Evolutionary conservation across 1,140 invertebrate species (phyloP).

Genomic region (Drosophila kanapiae): DNA sequence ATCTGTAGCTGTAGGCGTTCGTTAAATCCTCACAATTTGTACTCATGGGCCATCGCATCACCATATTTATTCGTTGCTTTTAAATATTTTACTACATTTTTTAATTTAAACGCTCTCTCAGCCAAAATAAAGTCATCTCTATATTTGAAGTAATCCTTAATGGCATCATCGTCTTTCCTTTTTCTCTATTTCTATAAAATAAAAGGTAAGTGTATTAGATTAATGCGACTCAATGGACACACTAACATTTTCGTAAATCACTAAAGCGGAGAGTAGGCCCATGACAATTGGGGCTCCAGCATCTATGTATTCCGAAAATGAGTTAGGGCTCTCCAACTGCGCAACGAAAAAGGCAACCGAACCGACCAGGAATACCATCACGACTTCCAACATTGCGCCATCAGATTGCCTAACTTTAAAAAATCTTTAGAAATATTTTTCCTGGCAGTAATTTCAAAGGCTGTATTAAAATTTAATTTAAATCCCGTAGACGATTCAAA

Average conservation of each 20-base stretch:
- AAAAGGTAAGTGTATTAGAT: not conserved
- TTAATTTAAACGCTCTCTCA: slow-evolving; percentile 41
- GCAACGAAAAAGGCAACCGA: slow-evolving; percentile 29
- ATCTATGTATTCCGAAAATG: not conserved
- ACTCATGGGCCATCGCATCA: slow-evolving; percentile 36
- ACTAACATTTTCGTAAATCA: slow-evolving; percentile 46
- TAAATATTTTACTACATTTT: slow-evolving; percentile 49
- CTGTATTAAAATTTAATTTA: not conserved
- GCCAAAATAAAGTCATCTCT: slow-evolving; percentile 68
- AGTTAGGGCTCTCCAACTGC: slow-evolving; percentile 20
- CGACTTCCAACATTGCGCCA: slow-evolving; percentile 40
- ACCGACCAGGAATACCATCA: slow-evolving; percentile 29
- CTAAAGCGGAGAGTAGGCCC: slow-evolving; percentile 1
- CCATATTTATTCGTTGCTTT: slow-evolving; percentile 50
- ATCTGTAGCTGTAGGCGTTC: slow-evolving; percentile 53
- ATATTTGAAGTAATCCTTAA: slow-evolving; percentile 31
- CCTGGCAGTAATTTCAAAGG: slow-evolving; percentile 3
- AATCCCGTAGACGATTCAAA: not conserved
- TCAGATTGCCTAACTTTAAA: not conserved
- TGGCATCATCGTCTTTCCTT: not conserved
- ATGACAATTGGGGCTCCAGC: slow-evolving; percentile 12
- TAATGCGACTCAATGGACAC: not conserved
- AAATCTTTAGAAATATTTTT: not conserved
- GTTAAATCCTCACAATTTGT: slow-evolving; percentile 20
- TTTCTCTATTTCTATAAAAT: slow-evolving; percentile 14